phyloP scores from a whole-genome alignment of 2,888 invertebrate species.

The Acanthacorydalis orientalis region DNA sequence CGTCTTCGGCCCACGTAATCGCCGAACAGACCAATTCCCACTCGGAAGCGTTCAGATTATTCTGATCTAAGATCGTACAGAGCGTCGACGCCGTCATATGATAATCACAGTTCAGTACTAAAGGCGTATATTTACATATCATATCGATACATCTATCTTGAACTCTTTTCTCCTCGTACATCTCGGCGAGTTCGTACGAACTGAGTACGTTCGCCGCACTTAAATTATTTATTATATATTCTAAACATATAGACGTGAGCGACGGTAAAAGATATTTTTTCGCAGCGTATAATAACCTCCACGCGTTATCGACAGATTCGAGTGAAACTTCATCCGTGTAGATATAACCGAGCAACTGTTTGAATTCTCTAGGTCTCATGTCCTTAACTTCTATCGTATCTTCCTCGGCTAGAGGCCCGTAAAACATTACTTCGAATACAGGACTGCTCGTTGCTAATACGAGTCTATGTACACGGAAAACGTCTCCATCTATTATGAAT shows the following conservation, averaged over 20 bases:
- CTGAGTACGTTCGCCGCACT: constrained; percentile 38
- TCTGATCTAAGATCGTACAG: constrained; percentile 30
- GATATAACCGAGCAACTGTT: constrained; percentile 39
- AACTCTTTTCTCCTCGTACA: constrained; percentile 36
- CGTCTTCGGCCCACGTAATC: constrained; percentile 35
- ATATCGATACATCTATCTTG: constrained; percentile 32
- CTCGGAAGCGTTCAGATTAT: constrained; percentile 33
- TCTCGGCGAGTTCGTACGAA: constrained; percentile 41
- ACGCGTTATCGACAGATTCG: constrained; percentile 37
- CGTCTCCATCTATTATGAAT: constrained; percentile 33
- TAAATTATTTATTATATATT: constrained; percentile 34
- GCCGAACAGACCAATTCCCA: constrained; percentile 33
- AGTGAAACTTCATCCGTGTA: constrained; percentile 41
- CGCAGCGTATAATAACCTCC: constrained; percentile 43
- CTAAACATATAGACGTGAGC: constrained; percentile 31
- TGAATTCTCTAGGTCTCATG: constrained; percentile 41
- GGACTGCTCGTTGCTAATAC: constrained; percentile 47
- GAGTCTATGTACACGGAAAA: constrained; percentile 40
- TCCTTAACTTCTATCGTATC: constrained; percentile 34
- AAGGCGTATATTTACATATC: constrained; percentile 35
- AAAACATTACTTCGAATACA: constrained; percentile 52
- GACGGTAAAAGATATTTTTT: constrained; percentile 45
- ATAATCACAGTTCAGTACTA: constrained; percentile 32
- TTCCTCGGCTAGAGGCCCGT: constrained; percentile 37
- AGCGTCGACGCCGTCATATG: constrained; percentile 33